phyloP scores from a whole-genome alignment of 2,113 vertebrate species.

The Calypte anna region DNA sequence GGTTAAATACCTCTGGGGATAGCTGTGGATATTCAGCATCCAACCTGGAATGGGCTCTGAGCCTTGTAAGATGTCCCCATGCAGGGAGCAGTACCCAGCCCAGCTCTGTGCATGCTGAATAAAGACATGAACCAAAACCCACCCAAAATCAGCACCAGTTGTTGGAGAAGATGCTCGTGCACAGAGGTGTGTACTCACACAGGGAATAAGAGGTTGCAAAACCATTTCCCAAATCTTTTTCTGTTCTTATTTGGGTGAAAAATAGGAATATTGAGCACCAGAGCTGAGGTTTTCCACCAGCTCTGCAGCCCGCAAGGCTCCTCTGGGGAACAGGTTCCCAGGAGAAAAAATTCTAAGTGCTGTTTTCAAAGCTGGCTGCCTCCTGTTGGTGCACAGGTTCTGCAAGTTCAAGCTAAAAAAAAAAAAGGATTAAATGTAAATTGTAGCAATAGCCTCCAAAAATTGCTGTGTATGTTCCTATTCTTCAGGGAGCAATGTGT shows the following conservation, averaged over 20 bases:
- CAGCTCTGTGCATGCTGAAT: neutral
- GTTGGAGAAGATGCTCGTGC: rapidly evolving
- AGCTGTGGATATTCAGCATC: neutral
- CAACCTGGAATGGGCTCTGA: neutral
- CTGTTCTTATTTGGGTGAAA: neutral
- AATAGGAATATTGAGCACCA: rapidly evolving
- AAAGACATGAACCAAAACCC: neutral
- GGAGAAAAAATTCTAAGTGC: neutral
- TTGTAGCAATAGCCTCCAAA: neutral
- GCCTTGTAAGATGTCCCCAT: too few species aligned
- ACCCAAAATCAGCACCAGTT: neutral
- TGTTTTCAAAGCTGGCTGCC: neutral
- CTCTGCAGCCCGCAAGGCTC: neutral
- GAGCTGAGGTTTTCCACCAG: neutral
- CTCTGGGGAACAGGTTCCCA: neutral
- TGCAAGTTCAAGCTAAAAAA: neutral
- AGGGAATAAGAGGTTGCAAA: neutral
- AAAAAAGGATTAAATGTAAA: neutral
- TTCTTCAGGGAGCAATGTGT: neutral
- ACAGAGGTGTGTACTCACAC: rapidly evolving
- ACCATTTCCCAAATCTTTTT: neutral
- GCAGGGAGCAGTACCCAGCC: neutral
- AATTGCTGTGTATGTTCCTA: neutral
- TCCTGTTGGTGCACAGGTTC: neutral
- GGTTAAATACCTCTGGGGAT: neutral